Evolutionary conservation across 2,888 invertebrate genomes (phyloP).

Genomic region (Pachymerium ferrugineum): DNA sequence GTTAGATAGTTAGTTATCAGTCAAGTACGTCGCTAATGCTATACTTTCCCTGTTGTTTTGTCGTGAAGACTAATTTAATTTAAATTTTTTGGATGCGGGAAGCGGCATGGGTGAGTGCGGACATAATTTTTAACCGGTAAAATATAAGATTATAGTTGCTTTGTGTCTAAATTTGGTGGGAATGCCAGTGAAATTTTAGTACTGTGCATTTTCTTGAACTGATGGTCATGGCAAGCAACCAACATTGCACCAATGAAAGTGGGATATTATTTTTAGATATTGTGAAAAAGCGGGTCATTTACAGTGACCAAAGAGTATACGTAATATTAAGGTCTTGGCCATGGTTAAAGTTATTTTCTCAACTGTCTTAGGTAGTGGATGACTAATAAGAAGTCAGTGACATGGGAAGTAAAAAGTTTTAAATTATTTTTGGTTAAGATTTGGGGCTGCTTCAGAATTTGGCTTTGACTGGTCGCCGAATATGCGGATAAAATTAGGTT

Average conservation of each 20-base stretch:
- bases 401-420: neutral
- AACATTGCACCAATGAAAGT: slow-evolving; percentile 5
- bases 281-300: slow-evolving; percentile 5
- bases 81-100: no score
- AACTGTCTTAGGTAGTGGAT: neutral
- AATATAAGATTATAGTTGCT: no score
- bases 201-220: neutral
- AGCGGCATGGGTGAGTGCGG: no score
- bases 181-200: slow-evolving; percentile 8
- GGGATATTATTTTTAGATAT: neutral
- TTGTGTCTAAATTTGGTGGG: slow-evolving; percentile 10
- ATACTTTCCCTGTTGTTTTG: no score
- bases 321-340: neutral
- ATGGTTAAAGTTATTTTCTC: neutral
- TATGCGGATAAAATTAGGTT: no score
- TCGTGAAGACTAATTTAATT: no score
- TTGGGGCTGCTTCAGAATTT: no score
- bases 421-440: no score
- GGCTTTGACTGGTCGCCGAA: no score
- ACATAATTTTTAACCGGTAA: no score
- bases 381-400: neutral
- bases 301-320: neutral
- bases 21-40: no score
- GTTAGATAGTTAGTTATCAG: neutral
- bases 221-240: slow-evolving; percentile 9